Conservation (phyloP, 2,113 vertebrate genomes). For the Laterallus jamaicensis region DNA sequence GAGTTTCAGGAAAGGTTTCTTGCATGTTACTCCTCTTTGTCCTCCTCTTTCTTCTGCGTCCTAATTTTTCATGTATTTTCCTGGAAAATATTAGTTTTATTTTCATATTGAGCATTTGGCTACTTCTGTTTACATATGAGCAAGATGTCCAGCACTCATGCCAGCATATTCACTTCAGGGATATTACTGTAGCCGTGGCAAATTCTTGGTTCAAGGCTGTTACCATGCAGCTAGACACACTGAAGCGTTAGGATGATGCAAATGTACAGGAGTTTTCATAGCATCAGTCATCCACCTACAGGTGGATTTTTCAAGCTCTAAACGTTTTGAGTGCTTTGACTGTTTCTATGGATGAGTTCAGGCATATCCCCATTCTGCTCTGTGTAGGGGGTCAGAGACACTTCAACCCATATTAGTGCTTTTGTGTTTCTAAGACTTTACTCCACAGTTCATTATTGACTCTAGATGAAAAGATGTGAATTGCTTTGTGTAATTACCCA, state of each 20-base stretch:
- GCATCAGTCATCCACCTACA: neutral
- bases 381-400: neutral
- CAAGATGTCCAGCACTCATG: neutral
- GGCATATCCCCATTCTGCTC: neutral
- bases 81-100: neutral
- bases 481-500: slow-evolving; percentile 56
- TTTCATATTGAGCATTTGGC: neutral
- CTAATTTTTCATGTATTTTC: neutral
- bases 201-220: neutral
- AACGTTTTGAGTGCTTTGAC: neutral
- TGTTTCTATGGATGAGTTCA: neutral
- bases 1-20: neutral
- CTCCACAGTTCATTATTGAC: neutral
- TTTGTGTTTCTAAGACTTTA: neutral
- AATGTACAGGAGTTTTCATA: neutral
- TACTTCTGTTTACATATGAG: neutral
- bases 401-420: accelerated
- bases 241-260: neutral
- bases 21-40: neutral
- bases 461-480: neutral
- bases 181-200: neutral
- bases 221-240: accelerated
- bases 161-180: neutral
- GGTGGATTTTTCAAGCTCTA: neutral
- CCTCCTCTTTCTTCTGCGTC: neutral